Evolutionary conservation across 2,888 invertebrate species (phyloP).

Genomic region (Trachelus iudaicus): DNA sequence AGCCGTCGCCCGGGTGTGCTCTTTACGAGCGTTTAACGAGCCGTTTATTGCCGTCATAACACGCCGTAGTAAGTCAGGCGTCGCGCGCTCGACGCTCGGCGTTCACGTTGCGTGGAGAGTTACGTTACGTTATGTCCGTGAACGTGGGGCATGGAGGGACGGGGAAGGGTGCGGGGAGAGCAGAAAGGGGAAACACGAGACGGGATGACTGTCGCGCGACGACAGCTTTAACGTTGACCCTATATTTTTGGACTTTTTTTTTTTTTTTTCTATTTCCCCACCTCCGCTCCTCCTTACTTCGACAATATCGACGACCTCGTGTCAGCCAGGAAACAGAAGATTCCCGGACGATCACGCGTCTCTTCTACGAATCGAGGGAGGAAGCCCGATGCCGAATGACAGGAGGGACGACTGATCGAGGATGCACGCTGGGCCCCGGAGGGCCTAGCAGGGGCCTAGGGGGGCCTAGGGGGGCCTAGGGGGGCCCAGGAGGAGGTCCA

Average conservation of each 20-base stretch:
- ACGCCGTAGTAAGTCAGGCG: neutral
- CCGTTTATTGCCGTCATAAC: slow-evolving; percentile 46
- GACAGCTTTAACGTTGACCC: neutral
- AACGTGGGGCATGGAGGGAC: neutral
- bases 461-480: too few relatives aligned
- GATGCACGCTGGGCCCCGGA: neutral
- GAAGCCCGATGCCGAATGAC: too few relatives aligned
- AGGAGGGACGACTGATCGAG: neutral
- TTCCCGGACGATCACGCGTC: neutral
- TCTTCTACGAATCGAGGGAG: neutral
- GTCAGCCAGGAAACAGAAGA: neutral
- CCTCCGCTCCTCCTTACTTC: neutral
- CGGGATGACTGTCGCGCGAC: neutral
- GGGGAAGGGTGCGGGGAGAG: too few relatives aligned
- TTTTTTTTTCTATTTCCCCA: too few relatives aligned
- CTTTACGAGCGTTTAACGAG: slow-evolving; percentile 57
- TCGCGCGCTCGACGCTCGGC: neutral
- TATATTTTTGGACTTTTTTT: too few relatives aligned
- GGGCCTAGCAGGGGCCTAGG: too few relatives aligned
- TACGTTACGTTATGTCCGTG: neutral
- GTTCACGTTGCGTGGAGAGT: neutral
- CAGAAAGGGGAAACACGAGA: neutral
- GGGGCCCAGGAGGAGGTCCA: neutral
- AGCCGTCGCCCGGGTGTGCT: slow-evolving; percentile 24
- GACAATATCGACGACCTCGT: neutral